Evolutionary conservation across 2,888 invertebrate species (phyloP), one percentile per base, ranked within the genome.

Genomic region (Hydrotaea cyrtoneurina): DNA sequence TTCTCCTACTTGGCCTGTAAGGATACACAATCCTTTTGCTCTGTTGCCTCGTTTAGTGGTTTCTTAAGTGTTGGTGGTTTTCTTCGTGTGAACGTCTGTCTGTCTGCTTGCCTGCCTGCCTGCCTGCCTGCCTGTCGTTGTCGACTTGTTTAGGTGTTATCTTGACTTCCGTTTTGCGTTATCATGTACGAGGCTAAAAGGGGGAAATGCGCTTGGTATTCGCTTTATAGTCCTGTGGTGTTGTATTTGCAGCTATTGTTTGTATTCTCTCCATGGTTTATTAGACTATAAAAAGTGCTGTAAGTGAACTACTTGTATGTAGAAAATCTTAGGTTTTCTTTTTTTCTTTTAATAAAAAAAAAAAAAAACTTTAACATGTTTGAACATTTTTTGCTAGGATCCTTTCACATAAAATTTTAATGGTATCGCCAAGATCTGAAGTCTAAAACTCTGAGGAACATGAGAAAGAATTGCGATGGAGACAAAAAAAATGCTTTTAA

Each of bases 141-240:
- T 62, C 62, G 62, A 36, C 62, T 31, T 69, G 82, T 53, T 53
- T 75, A 62, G 75, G 64, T 76, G 53, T 59, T 81, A 84, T 78
- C 81, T 76, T 21, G 53, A 79, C 73, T 79, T 84, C 78, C 78
- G 72, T 76, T 79, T 69, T 43, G 8, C 23, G 69, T 69, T 69
- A 69, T 69, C 69, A 7, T 46, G 11, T 23, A 26, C 8, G 23
- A 21, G 19, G 19, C 19, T 21, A 57, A 19, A 55, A 11, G 55
- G 19, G 19, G 21, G 50, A 5, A 10, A 2, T 21, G 23, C 7
- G n/a, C 4, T 1, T 8, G 55, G 5, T 21, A 11, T 50, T 59
- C 26, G 5, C 2, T 23, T 23, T 59, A 23, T 59, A 26, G 23
- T 7, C 15, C 1, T 59, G 59, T 59, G 23, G 10, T 59, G 59